Base-by-base conservation (phyloP, 2,113 vertebrate genomes). In the Elgaria multicarinata region DNA sequence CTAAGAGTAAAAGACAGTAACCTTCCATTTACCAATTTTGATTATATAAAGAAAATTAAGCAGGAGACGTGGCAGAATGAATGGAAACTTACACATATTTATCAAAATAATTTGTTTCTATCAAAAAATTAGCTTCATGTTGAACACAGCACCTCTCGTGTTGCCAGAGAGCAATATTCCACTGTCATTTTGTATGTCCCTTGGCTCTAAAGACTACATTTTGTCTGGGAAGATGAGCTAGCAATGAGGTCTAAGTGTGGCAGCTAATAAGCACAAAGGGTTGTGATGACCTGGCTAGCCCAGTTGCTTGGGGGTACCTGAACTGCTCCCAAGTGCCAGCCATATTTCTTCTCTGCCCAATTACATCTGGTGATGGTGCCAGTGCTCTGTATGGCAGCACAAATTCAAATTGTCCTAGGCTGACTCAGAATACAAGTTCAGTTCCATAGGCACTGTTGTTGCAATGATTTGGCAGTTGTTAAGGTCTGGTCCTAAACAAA, bases 1-100 rank as follows among this genome's bases (percentile, higher is more conserved):
- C 99, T 99, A 78, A 89, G 92, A 88, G 85, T 22, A 89, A 67
- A 89, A 91, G 46, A 50, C 42, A 58, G 0, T 0, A 87, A 6
- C 0, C 18, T 72, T 6, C 3, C 1, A 72, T 81, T 39, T 74
- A 82, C 33, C 69, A 88, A 36, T 74, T 44, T 42, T 81, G 36
- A 83, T 22, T 64, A 64, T 83, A 36, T 36, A 39, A 83, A 72
- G 50, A 55, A 75, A 72, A 9, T 74, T 67, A 72, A 58, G 36
- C 28, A 62, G 74, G 36, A 13, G 1, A 55, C 55, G 14, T 75
- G 83, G 10, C 6, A 36, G 31, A 53, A 16, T 69, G 80, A 83
- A 67, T 76, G 74, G 74, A 76, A 76, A 42, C 22, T 44, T 76
- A 76, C 16, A n/a, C 10, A n/a, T n/a, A 44, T 42, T 42, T 42